phyloP scores from a whole-genome alignment of 2,888 invertebrate genomes.

The Acrobasis suavella region DNA sequence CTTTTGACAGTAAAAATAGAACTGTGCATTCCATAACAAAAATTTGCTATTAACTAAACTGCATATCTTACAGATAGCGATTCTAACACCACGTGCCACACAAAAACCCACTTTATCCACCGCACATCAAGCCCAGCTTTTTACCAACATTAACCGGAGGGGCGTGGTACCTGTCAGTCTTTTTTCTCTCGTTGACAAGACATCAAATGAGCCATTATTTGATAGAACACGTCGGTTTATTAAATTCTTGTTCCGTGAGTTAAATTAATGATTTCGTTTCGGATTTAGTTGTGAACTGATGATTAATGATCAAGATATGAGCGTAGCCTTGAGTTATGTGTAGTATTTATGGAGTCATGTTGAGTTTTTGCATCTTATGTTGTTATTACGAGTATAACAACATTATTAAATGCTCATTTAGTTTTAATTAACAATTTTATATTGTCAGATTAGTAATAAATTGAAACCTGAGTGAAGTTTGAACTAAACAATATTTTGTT shows the following conservation, averaged over 20 bases:
- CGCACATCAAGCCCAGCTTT: constrained; percentile 10
- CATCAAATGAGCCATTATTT: constrained; percentile 4
- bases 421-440: too few species aligned
- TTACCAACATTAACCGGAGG: constrained; percentile 14
- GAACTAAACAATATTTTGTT: too few species aligned
- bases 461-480: too few species aligned
- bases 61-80: background rate
- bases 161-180: constrained; percentile 22
- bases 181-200: constrained; percentile 20
- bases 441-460: too few species aligned
- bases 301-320: constrained; percentile 6
- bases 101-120: background rate
- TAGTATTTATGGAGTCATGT: background rate
- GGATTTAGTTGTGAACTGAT: constrained; percentile 3
- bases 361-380: constrained; percentile 2
- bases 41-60: background rate
- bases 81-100: background rate
- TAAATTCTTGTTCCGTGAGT: constrained; percentile 15
- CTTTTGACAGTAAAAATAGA: too few species aligned
- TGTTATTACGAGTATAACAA: background rate
- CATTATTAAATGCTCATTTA: constrained; percentile 1
- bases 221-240: constrained; percentile 17
- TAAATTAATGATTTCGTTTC: constrained; percentile 9
- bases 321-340: background rate
- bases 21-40: background rate